A percentile compares a stretch with the other conserved stretches of the same genome.
Evolutionary conservation across 64 coral and sea anemone genomes (phyloP).

Genomic region (Pachyseris speciosa): DNA sequence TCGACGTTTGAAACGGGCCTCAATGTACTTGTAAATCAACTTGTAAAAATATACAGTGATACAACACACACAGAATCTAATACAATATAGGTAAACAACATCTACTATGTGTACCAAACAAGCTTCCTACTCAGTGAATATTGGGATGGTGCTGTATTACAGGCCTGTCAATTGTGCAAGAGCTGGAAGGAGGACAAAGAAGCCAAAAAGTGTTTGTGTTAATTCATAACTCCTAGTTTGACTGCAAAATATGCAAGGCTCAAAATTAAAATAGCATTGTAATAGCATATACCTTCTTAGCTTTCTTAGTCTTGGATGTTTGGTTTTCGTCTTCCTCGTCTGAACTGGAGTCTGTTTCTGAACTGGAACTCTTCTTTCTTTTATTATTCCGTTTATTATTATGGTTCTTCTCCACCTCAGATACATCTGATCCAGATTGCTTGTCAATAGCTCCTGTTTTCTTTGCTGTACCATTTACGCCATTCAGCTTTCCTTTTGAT

Average conservation of each 20-base stretch:
- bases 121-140: too few relatives aligned
- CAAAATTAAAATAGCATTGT: not conserved
- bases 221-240: not conserved
- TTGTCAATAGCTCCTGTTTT: not conserved
- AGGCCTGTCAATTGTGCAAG: too few relatives aligned
- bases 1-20: too few relatives aligned
- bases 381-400: not conserved
- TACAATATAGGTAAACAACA: too few relatives aligned
- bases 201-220: too few relatives aligned
- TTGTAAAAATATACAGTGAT: too few relatives aligned
- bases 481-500: not conserved
- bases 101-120: too few relatives aligned
- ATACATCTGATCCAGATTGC: not conserved
- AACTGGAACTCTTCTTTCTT: conserved; percentile 42
- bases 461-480: not conserved
- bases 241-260: not conserved
- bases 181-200: too few relatives aligned
- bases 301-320: conserved; percentile 28
- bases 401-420: not conserved
- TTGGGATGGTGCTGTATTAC: too few relatives aligned
- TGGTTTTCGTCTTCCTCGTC: not conserved
- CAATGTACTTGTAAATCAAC: too few relatives aligned
- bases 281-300: not conserved
- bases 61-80: too few relatives aligned
- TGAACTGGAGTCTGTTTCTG: not conserved